These are phyloP conservation scores for Eupristina koningsbergeri DNA, from an alignment of 1,140 invertebrate species.

Conservation along the genomic window DNA sequence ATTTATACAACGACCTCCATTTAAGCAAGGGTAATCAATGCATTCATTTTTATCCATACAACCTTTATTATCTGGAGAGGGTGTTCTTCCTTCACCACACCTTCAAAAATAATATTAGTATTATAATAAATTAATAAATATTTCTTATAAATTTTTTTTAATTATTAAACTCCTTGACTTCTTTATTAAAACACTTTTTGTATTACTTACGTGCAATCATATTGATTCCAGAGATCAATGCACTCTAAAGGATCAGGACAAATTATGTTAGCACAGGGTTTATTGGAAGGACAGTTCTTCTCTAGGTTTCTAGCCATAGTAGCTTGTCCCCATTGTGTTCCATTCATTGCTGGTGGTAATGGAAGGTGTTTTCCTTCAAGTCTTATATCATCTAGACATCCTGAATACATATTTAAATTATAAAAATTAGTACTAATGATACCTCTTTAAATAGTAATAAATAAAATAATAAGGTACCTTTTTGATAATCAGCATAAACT, in stretches of 20 bases:
- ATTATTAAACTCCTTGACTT: not conserved
- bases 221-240: conserved; percentile 96
- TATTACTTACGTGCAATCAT: conserved; percentile 94
- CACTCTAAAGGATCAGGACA: conserved; percentile 96
- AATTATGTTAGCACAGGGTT: conserved; percentile 92
- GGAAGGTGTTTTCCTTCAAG: conserved; percentile 94
- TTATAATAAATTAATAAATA: conserved; percentile 30
- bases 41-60: conserved; percentile 96
- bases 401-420: conserved; percentile 66
- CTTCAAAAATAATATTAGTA: conserved; percentile 71
- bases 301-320: conserved; percentile 93
- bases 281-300: conserved; percentile 92
- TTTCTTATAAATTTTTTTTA: not conserved
- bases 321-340: conserved; percentile 94
- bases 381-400: conserved; percentile 88
- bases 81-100: conserved; percentile 91
- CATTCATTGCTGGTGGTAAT: conserved; percentile 92
- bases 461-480: conserved; percentile 75
- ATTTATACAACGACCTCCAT: conserved; percentile 91
- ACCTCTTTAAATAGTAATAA: conserved; percentile 46
- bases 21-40: conserved; percentile 91
- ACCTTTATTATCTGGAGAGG: conserved; percentile 89
- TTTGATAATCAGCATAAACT: conserved; percentile 95
- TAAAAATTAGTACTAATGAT: not conserved
- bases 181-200: not conserved